Evolutionary conservation across 1,140 invertebrate species (phyloP).

Genomic region (Calephelis virginiensis): DNA sequence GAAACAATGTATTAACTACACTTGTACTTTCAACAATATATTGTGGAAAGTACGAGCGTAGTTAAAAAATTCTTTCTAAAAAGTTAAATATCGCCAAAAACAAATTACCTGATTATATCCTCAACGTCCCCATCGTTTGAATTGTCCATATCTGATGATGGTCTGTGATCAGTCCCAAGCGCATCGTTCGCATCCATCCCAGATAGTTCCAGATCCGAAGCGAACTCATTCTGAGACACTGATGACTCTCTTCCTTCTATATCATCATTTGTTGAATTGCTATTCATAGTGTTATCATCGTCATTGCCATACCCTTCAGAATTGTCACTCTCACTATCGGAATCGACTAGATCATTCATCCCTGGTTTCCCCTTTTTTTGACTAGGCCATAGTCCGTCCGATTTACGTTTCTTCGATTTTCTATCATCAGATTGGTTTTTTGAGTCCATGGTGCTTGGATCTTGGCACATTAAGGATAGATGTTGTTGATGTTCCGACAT

Average conservation of each 20-base stretch:
- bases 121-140: slow-evolving; percentile 80
- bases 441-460: slow-evolving; percentile 36
- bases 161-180: slow-evolving; percentile 69
- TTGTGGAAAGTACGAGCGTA: too few species aligned
- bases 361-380: slow-evolving; percentile 69
- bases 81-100: too few species aligned
- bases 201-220: slow-evolving; percentile 82
- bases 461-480: slow-evolving; percentile 65
- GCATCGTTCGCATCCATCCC: slow-evolving; percentile 81
- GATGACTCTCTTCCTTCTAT: slow-evolving; percentile 72
- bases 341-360: slow-evolving; percentile 73
- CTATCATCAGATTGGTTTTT: slow-evolving; percentile 55
- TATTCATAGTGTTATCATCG: slow-evolving; percentile 71
- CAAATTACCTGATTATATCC: slow-evolving; percentile 79
- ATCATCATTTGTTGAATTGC: slow-evolving; percentile 76
- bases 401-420: slow-evolving; percentile 72
- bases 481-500: slow-evolving; percentile 75
- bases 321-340: slow-evolving; percentile 83
- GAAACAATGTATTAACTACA: too few species aligned
- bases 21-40: too few species aligned
- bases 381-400: slow-evolving; percentile 56
- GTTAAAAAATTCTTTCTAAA: too few species aligned
- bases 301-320: slow-evolving; percentile 79
- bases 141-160: slow-evolving; percentile 81
- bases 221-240: slow-evolving; percentile 80